These are phyloP conservation scores for Diploptera punctata DNA, from an alignment of 2,888 invertebrate species.

Conservation along the genomic window DNA sequence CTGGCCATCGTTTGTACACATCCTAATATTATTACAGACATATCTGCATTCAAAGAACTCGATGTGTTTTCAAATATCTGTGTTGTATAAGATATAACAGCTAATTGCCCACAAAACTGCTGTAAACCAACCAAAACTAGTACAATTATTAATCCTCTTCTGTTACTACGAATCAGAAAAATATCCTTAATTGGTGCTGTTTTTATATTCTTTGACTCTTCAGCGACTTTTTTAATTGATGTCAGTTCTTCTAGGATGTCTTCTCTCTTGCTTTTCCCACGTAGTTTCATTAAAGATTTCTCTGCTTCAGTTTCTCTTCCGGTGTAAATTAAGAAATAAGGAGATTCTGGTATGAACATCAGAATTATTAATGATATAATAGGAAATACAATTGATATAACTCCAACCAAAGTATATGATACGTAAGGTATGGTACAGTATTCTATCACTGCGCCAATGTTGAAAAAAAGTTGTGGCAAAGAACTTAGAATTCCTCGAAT, in stretches of 20 bases:
- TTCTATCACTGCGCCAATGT: constrained; percentile 46
- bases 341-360: constrained; percentile 70
- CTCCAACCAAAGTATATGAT: constrained; percentile 59
- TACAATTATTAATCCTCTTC: constrained; percentile 64
- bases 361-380: constrained; percentile 63
- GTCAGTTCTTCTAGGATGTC: constrained; percentile 65
- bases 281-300: constrained; percentile 61
- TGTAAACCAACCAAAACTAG: constrained; percentile 66
- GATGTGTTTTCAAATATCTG: constrained; percentile 66
- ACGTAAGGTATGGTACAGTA: constrained; percentile 55
- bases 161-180: constrained; percentile 59
- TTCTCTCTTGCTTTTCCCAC: constrained; percentile 60
- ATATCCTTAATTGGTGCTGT: constrained; percentile 61
- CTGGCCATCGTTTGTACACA: constrained; percentile 63
- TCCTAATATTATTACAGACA: constrained; percentile 62
- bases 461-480: neutral
- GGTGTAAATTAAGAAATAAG: constrained; percentile 64
- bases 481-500: constrained; percentile 62
- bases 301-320: constrained; percentile 62
- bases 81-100: constrained; percentile 64
- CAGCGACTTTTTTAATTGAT: constrained; percentile 60
- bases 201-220: constrained; percentile 59
- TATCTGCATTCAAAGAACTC: constrained; percentile 57
- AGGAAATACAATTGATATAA: constrained; percentile 62
- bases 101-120: constrained; percentile 68